Evolutionary conservation across 2,888 invertebrate species (phyloP).

Genomic region (Lagria hirta): DNA sequence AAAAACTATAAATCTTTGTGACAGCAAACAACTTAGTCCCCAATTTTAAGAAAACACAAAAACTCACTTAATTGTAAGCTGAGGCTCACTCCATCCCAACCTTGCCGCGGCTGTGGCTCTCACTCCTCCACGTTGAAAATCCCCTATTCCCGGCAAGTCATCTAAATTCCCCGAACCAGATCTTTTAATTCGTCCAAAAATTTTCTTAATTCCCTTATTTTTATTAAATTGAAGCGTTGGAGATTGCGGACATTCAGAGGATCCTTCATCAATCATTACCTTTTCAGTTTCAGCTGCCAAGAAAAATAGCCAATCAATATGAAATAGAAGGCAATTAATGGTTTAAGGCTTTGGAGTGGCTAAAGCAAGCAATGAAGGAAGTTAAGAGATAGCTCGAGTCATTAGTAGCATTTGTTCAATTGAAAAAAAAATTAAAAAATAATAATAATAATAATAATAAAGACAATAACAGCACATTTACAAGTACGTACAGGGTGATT

Average conservation of each 20-base stretch:
- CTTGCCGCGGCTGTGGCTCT: slow-evolving; percentile 74
- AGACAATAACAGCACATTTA: too few species aligned
- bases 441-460: too few species aligned
- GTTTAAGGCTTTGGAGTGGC: too few species aligned
- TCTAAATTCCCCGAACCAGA: slow-evolving; percentile 72
- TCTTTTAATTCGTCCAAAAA: slow-evolving; percentile 68
- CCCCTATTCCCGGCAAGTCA: slow-evolving; percentile 61
- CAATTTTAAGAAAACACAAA: too few species aligned
- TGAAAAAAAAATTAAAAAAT: too few species aligned
- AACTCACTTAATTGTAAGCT: slow-evolving; percentile 43
- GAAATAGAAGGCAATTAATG: background rate
- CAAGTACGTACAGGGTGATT: too few species aligned
- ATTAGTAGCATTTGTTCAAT: slow-evolving; percentile 32
- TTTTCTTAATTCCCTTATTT: slow-evolving; percentile 65
- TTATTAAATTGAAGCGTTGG: slow-evolving; percentile 56
- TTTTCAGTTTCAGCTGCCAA: slow-evolving; percentile 65
- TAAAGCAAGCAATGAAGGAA: slow-evolving; percentile 11
- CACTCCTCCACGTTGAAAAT: slow-evolving; percentile 70
- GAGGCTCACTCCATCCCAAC: slow-evolving; percentile 62
- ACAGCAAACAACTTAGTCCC: too few species aligned
- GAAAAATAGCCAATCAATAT: slow-evolving; percentile 9
- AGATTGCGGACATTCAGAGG: slow-evolving; percentile 38
- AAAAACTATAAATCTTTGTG: too few species aligned
- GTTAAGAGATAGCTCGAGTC: slow-evolving; percentile 38
- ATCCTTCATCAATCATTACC: slow-evolving; percentile 54